Evolutionary conservation across 2,888 invertebrate genomes (phyloP), one percentile per base, ranked within the genome.

Genomic region (Drosophila kanekoi): DNA sequence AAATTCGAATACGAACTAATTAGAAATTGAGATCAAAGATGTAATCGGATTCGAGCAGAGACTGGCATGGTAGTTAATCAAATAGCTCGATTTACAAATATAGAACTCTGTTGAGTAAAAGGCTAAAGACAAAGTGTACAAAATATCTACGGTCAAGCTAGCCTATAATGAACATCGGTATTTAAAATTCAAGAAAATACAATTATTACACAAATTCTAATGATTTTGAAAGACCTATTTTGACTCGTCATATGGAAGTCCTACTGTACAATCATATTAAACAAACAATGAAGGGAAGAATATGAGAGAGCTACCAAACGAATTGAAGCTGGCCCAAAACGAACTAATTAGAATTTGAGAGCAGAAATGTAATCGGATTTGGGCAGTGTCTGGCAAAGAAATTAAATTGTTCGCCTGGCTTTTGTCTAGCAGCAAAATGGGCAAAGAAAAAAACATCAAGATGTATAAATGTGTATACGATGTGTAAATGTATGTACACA

Each of bases 1-100:
- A 52, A 33, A 35, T 20, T 33, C 10, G 35, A 6, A 45, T 20
- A 38, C 11, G 18, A 38, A 58, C 62, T 63, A 68, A 72, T 72
- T 72, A 54, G 49, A 52, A 58, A 63, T 68, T 58, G 44, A 45
- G 54, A 53, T 63, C 54, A 54, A 28, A 51, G 43, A 11, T 48
- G 48, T 44, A 62, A 62, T 68, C 53, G 41, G 44, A 33, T 49
- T 72, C 5, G 48, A 33, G 40, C 45, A 43, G 44, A 18, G 16
- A 20, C 58, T 16, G 9, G 16, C 41, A 16, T 9, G 3, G 8
- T n/a, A 9, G 6, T 5, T 4, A 8, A 28, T 28, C 23, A 13
- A 37, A 35, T 14, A 20, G 14, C 38, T 14, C 14, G 8, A 9
- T 16, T 40, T 1, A 5, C 8, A 13, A 28, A 28, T 8, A 28